A percentile compares a stretch with the other conserved stretches of the same genome.
Evolutionary conservation across 2,113 vertebrate genomes (phyloP).

Genomic region (Chinchilla lanigera): DNA sequence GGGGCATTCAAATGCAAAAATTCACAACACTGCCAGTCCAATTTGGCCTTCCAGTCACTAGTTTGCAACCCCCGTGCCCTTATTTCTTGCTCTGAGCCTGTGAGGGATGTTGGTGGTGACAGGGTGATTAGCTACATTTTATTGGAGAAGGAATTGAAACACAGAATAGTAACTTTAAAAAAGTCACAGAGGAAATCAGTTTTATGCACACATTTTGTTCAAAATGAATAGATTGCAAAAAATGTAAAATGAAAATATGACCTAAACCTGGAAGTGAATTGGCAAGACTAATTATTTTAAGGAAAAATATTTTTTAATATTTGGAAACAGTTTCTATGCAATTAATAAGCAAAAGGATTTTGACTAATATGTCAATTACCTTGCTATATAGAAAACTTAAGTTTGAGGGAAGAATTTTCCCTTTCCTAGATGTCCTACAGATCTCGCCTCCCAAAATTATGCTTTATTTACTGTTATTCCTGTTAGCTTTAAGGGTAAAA

Average conservation of each 20-base stretch:
- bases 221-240: constrained; percentile 13
- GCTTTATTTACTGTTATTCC: constrained; percentile 63
- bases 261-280: constrained; percentile 24
- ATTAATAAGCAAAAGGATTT: constrained; percentile 28
- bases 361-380: constrained; percentile 43
- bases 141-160: constrained; percentile 62
- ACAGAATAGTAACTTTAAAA: constrained; percentile 45
- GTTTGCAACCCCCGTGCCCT: constrained; percentile 37
- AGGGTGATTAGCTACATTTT: constrained; percentile 68
- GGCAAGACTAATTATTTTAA: constrained; percentile 13
- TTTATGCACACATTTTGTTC: not conserved
- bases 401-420: constrained; percentile 5
- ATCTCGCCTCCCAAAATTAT: not conserved
- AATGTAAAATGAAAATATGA: constrained; percentile 22
- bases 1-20: constrained; percentile 54
- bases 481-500: constrained; percentile 19
- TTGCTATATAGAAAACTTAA: constrained; percentile 46
- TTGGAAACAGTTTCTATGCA: constrained; percentile 15
- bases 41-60: constrained; percentile 53
- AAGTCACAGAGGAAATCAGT: constrained; percentile 53
- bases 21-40: constrained; percentile 57
- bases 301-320: constrained; percentile 60
- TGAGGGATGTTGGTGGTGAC: constrained; percentile 46
- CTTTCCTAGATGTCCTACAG: not conserved
- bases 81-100: constrained; percentile 54